phyloP scores from a whole-genome alignment of 2,113 vertebrate genomes.

The Piprites chloris region DNA sequence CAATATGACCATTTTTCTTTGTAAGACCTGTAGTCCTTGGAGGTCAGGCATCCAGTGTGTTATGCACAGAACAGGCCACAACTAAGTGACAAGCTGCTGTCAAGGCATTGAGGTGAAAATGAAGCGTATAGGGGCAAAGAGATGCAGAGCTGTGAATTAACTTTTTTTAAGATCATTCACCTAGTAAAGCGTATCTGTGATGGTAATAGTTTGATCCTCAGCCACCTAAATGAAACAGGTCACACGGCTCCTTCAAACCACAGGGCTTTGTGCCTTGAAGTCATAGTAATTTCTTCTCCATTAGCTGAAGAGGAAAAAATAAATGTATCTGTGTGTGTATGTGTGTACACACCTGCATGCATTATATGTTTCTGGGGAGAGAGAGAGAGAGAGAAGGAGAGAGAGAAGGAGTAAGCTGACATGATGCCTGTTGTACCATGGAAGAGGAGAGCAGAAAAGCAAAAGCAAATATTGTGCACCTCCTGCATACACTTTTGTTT shows the following conservation, averaged over 20 bases:
- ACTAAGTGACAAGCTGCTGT: neutral
- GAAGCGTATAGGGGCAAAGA: neutral
- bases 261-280: neutral
- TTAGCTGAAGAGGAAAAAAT: neutral
- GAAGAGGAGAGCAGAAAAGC: neutral
- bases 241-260: neutral
- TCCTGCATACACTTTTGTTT: neutral
- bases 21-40: neutral
- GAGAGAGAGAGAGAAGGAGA: too few relatives aligned
- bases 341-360: neutral
- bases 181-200: neutral
- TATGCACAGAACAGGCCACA: neutral
- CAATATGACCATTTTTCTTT: neutral
- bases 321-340: accelerated
- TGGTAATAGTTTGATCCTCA: neutral
- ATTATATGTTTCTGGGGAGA: neutral
- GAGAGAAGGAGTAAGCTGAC: accelerated
- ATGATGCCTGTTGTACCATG: neutral
- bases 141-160: neutral
- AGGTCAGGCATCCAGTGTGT: neutral
- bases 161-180: neutral
- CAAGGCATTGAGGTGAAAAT: neutral
- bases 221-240: neutral
- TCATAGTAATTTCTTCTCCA: neutral
- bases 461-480: neutral